phyloP scores from a whole-genome alignment of 1,140 invertebrate species.

The Limonius californicus region DNA sequence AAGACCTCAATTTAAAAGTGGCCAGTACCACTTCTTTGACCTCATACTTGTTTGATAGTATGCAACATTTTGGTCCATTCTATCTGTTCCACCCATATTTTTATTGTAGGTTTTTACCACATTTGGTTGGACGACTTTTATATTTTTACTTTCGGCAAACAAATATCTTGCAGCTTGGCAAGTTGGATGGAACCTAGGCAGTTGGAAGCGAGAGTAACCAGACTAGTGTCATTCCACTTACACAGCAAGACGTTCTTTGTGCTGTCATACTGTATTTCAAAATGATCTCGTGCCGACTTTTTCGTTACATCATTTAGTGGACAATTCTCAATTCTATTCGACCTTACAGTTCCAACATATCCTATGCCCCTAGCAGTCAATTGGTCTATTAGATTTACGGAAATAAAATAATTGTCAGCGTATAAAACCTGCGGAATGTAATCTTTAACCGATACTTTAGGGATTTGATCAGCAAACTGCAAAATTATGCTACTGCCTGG shows the following conservation, averaged over 20 bases:
- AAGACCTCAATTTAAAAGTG: background rate
- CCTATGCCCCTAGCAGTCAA: too few relatives aligned
- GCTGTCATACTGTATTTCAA: background rate
- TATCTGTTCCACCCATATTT: conserved; percentile 15
- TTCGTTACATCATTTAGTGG: background rate
- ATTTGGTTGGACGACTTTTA: background rate
- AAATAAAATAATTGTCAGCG: too few relatives aligned
- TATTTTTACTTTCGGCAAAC: background rate
- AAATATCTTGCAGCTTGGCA: background rate
- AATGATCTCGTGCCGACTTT: background rate
- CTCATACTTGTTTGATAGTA: background rate
- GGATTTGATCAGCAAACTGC: background rate
- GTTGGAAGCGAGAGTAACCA: background rate
- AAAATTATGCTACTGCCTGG: background rate
- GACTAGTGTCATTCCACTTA: background rate
- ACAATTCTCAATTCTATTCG: background rate
- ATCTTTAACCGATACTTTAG: background rate
- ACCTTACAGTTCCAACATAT: too few relatives aligned
- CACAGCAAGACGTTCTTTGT: background rate
- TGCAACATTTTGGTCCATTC: conserved; percentile 16
- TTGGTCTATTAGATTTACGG: too few relatives aligned
- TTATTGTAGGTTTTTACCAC: background rate
- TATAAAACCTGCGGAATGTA: too few relatives aligned
- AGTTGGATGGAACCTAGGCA: background rate
- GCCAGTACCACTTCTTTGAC: conserved; percentile 11